Conservation (phyloP, 1,140 invertebrate species). For the Pteromalus puparum region DNA sequence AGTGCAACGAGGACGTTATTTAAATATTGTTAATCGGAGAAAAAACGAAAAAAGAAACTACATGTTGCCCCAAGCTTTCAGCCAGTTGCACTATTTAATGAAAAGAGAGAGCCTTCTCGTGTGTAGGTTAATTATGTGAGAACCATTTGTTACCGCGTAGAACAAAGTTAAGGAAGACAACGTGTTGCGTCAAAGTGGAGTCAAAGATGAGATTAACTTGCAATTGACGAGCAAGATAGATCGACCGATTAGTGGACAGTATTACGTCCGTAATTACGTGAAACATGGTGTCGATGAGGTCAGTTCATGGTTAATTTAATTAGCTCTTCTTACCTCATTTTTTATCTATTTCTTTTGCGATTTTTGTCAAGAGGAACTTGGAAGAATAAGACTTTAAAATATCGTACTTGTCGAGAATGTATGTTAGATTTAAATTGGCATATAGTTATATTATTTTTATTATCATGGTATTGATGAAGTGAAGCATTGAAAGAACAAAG, state of each 20-base stretch:
- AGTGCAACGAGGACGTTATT: slow-evolving; percentile 41
- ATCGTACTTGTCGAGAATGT: slow-evolving; percentile 34
- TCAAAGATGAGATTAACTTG: slow-evolving; percentile 50
- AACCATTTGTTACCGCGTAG: slow-evolving; percentile 53
- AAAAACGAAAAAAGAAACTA: slow-evolving; percentile 36
- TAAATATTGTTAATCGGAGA: slow-evolving; percentile 36
- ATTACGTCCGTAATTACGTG: slow-evolving; percentile 45
- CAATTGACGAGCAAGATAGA: slow-evolving; percentile 38
- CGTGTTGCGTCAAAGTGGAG: slow-evolving; percentile 36
- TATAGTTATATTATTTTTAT: slow-evolving; percentile 28
- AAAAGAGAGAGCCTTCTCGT: slow-evolving; percentile 32
- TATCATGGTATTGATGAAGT: slow-evolving; percentile 26
- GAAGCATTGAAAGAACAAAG: slow-evolving; percentile 31
- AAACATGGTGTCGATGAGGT: slow-evolving; percentile 46
- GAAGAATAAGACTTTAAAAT: slow-evolving; percentile 37
- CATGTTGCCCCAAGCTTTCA: slow-evolving; percentile 45
- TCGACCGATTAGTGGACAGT: slow-evolving; percentile 48
- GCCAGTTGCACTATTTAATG: slow-evolving; percentile 39
- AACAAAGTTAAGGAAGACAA: slow-evolving; percentile 44
- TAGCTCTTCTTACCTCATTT: slow-evolving; percentile 50
- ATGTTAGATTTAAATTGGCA: slow-evolving; percentile 40
- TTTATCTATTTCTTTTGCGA: slow-evolving; percentile 43
- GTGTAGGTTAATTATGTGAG: slow-evolving; percentile 50
- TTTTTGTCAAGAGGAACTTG: slow-evolving; percentile 17
- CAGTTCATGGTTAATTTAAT: slow-evolving; percentile 46